phyloP scores from a whole-genome alignment of 2,797 vertebrate genomes.

The Neoniphon sammara region DNA sequence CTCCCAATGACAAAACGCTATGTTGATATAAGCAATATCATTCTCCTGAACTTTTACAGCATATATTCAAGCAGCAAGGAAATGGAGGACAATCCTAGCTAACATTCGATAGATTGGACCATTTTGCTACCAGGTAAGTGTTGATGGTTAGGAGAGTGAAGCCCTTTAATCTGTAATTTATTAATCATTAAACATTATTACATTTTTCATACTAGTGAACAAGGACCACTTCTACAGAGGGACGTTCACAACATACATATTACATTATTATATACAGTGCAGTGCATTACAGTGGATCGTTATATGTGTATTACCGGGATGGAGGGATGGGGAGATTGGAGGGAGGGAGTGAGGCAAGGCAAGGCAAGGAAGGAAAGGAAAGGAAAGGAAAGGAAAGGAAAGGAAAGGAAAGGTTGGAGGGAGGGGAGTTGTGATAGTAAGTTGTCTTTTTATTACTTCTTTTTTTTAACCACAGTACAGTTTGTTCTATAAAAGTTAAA shows the following conservation, averaged over 20 bases:
- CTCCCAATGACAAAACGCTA: background rate
- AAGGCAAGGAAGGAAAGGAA: conserved; percentile 23
- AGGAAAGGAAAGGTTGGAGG: conserved; percentile 45
- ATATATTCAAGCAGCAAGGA: background rate
- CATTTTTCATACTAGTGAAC: conserved; percentile 85
- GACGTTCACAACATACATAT: conserved; percentile 86
- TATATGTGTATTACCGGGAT: conserved; percentile 80
- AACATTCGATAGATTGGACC: conserved; percentile 36
- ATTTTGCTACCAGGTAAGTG: conserved; percentile 61
- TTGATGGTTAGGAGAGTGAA: conserved; percentile 80
- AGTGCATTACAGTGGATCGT: conserved; percentile 84
- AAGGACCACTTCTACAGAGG: conserved; percentile 84
- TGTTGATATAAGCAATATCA: background rate
- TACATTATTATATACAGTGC: conserved; percentile 88
- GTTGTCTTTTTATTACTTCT: conserved; percentile 72
- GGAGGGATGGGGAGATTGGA: conserved; percentile 62
- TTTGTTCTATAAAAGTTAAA: conserved; percentile 84
- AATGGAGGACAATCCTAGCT: background rate
- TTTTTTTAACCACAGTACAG: conserved; percentile 80
- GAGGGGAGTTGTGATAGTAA: conserved; percentile 69
- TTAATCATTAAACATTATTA: conserved; percentile 85
- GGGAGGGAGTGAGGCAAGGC: conserved; percentile 19
- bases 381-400: conserved; percentile 43
- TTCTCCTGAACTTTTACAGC: too few species aligned
- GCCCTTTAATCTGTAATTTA: conserved; percentile 86